Base-by-base conservation (phyloP, 2,797 vertebrate species). In the Antrozous pallidus region DNA sequence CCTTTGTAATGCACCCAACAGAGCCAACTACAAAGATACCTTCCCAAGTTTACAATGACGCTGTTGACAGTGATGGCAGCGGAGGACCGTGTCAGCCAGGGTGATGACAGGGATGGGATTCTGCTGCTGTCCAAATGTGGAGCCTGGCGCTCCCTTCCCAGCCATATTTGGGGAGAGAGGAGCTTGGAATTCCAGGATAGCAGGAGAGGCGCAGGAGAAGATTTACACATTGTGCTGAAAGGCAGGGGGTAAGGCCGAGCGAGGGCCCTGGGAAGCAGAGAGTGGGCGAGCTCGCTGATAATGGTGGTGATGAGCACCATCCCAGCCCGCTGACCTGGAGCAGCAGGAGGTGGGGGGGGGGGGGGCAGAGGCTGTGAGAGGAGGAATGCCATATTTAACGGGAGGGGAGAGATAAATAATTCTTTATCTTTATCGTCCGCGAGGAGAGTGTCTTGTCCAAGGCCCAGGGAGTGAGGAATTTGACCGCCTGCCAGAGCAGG, bases 361-460 rank as follows among this genome's bases (percentile, higher is more conserved):
- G 24, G 12, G 84, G 91, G 73, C 74, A 56, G 2, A 40, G 51
- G 65, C 71, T 45, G 61, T 8, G 38, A 58, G 81, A 8, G 33
- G 69, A 92, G 31, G 67, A 51, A 78, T 88, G 90, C 51, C 42
- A 5, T 75, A 38, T 89, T 81, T 22, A 77, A 73, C 5, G 16
- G 83, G 75, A 40, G 4, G 42, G 82, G 17, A 63, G 83, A 73
- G 61, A 93, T 61, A 94, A 93, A 58, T 96, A 81, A 94, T 79
- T 88, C 93, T 81, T 96, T 92, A 94, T 96, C 97, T 96, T 91
- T 93, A 88, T 61, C 70, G 83, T 74, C 77, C 67, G 45, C 89
- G 84, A 88, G 84, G 83, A 91, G 88, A 47, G 73, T 75, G 42
- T 95, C 26, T 47, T 61, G 93, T 84, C 90, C 91, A 93, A 92